Evolutionary conservation across 2,797 vertebrate genomes (phyloP), one percentile per base, ranked within the genome.

Genomic region (Halcyon chelicuti): DNA sequence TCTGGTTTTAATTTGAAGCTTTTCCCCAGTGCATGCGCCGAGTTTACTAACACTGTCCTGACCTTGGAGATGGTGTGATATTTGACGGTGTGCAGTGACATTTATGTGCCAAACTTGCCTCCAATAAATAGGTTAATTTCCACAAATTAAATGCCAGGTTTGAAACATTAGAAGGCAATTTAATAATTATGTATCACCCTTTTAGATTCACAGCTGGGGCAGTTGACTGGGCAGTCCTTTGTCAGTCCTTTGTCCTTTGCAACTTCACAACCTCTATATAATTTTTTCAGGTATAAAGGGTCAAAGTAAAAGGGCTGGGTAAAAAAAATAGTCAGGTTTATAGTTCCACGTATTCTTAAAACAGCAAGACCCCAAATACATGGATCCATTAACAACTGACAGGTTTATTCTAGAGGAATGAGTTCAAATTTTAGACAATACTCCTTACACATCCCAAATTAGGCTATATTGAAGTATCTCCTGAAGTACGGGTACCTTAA

Each of bases 91-190:
- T 90, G 93, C 75, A 76, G 90, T 97, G 97, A 98, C 96, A 95
- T 97, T 97, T 97, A 88, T 94, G 81, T 73, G 80, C 72, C 75
- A 75, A 84, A 89, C 71, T 88, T 86, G 96, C 93, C 94, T 95
- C 90, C 67, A 96, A 93, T 97, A 96, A 93, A 86, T 72, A 97
- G 93, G 95, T 72, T 96, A 95, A 92, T 97, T 96, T 97, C 82
- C 42, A 29, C 89, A 95, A 97, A 97, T 97, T 94, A 97, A 97
- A 97, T 96, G 95, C 90, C 94, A 96, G 52, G 39, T 95, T 95
- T 93, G 95, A 96, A 94, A 90, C 19, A 46, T 7, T 88, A 75
- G 28, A 57, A 92, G 67, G 78, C 49, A 58, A 94, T 88, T 90
- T 62, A 93, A 72, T 96, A 81, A 74, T 80, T 62, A n/a, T 58